Evolutionary conservation across 2,113 vertebrate genomes (phyloP).

Genomic region (Siniperca chuatsi): DNA sequence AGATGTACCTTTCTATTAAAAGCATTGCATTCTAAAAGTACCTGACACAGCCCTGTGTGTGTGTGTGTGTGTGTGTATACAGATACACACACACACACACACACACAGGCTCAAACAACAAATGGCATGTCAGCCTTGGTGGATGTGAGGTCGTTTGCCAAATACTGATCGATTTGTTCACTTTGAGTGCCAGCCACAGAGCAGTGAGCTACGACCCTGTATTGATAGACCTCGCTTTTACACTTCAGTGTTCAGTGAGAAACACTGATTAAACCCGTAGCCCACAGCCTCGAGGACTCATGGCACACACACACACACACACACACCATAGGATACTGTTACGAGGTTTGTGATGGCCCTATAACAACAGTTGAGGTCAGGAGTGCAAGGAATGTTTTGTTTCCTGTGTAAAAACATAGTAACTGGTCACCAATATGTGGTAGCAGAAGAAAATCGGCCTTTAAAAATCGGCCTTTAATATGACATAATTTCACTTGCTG

Average conservation of each 20-base stretch:
- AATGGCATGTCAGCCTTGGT: slow-evolving; percentile 17
- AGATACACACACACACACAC: neutral
- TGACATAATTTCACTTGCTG: neutral
- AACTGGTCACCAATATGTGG: neutral
- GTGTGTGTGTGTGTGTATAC: too few species aligned
- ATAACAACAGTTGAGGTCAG: neutral
- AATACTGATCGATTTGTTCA: slow-evolving; percentile 26
- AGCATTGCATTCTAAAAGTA: neutral
- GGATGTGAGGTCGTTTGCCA: slow-evolving; percentile 19
- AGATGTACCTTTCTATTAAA: slow-evolving; percentile 36
- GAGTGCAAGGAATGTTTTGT: neutral
- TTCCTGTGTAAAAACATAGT: neutral
- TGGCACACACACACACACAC: neutral
- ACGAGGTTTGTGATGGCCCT: neutral
- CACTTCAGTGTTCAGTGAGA: slow-evolving; percentile 36
- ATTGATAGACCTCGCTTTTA: slow-evolving; percentile 38
- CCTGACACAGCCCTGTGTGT: neutral
- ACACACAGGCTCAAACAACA: neutral
- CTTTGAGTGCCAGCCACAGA: slow-evolving; percentile 13
- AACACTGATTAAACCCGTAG: slow-evolving; percentile 61
- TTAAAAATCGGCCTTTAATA: neutral
- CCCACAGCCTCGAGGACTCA: slow-evolving; percentile 30
- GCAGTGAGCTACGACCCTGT: slow-evolving; percentile 4
- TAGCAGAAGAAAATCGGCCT: neutral
- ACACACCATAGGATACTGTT: neutral